Base-by-base conservation (phyloP, 2,113 vertebrate species). In the Gymnocephalus cernua region DNA sequence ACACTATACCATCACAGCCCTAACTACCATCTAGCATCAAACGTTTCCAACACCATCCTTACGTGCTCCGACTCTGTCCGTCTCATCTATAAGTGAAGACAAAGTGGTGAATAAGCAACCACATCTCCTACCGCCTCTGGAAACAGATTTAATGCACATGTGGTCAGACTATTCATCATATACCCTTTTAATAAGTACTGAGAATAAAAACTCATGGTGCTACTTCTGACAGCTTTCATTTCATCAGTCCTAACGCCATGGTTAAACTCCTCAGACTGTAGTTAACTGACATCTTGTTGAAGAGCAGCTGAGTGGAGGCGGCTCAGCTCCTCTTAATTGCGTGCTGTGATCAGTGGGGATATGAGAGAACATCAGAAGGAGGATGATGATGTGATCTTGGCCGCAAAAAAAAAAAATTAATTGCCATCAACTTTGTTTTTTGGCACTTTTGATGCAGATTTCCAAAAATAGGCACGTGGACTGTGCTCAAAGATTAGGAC, bases 381-480 rank as follows among this genome's bases (percentile, higher is more conserved):
- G 3, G 11, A 59, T 6, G 47, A 59, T 6, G 47, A 77, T 27
- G 72, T 64, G 59, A 76, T 73, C 59, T 61, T 45, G 4, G 73
- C 27, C 15, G 47, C 23, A 25, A 54, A 70, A 84, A 70, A 54
- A 25, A 54, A 70, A 84, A 70, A 54, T 51, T 84, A 65, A 86
- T 74, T 80, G 62, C 53, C 29, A 74, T 68, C 70, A 76, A 41
- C 35, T 78, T 19, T 48, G 2, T 68, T 25, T 59, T 88, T 78
- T 80, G 64, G 38, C 27, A 82, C 53, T 71, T 88, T 68, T 83
- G 70, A 87, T 67, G 50, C 65, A 27, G 18, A 82, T 47, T 70
- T 85, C 74, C 51, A 67, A 50, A 88, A 85, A 79, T 86, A 87
- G 66, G n/a, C 41, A 10, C 23, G 27, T 64, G n/a, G 64, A 79